Conservation (phyloP, 2,888 invertebrate genomes). For the Melipona bicolor region DNA sequence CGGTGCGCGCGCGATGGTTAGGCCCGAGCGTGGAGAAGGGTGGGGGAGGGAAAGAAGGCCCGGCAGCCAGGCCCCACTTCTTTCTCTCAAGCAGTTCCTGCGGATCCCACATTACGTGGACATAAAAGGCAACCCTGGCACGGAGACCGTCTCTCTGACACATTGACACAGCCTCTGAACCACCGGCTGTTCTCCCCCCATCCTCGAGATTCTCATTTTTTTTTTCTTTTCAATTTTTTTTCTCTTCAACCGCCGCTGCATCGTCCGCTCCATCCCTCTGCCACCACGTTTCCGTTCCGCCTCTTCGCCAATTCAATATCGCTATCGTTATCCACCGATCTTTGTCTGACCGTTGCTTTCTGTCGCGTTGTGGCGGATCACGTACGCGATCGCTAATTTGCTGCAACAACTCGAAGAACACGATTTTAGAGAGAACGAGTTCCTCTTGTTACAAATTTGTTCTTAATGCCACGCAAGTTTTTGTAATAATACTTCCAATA, state of each 20-base stretch:
- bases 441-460: neutral
- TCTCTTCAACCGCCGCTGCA: neutral
- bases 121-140: constrained; percentile 77
- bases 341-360: constrained; percentile 4
- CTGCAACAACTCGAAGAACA: neutral
- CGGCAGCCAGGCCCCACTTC: constrained; percentile 35
- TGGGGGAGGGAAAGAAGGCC: constrained; percentile 14
- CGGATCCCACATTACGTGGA: constrained; percentile 72
- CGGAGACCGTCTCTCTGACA: constrained; percentile 73
- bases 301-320: constrained; percentile 31
- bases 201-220: constrained; percentile 39
- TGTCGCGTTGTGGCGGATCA: neutral
- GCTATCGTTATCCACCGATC: constrained; percentile 44
- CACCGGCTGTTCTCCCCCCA: constrained; percentile 33
- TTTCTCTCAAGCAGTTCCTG: constrained; percentile 46
- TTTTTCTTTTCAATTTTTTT: neutral
- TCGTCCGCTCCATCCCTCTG: constrained; percentile 14
- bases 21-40: neutral
- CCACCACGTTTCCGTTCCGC: constrained; percentile 38
- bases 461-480: no score
- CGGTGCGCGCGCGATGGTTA: constrained; percentile 15
- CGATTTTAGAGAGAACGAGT: neutral
- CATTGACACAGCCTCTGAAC: constrained; percentile 73
- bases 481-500: no score
- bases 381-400: neutral